Percentiles rank a stretch among this genome's conserved stretches.
Evolutionary conservation across 1,140 invertebrate genomes (phyloP).

Genomic region (Conus ventricosus): DNA sequence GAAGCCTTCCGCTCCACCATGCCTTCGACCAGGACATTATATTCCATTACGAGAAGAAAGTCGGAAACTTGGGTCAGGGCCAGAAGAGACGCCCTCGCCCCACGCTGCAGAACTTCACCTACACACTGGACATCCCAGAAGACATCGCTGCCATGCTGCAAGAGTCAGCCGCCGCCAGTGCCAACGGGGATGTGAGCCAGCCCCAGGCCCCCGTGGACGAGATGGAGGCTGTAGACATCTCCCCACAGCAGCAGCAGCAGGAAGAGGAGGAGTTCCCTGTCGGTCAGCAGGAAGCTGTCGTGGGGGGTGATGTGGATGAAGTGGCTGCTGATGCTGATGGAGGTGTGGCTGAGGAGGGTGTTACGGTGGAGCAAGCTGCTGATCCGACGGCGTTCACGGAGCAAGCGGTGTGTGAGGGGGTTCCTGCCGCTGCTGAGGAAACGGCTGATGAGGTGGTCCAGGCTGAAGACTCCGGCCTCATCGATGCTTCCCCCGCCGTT

Average conservation of each 20-base stretch:
- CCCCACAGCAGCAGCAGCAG: neutral
- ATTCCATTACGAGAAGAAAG: constrained; percentile 90
- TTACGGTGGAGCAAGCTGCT: no score
- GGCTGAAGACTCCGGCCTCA: neutral
- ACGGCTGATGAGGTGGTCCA: neutral
- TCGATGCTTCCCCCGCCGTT: neutral
- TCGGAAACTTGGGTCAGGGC: constrained; percentile 16
- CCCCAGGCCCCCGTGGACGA: neutral
- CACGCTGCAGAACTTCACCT: constrained; percentile 54
- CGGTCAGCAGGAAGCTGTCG: no score
- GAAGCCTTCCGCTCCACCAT: constrained; percentile 97
- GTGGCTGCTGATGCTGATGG: no score
- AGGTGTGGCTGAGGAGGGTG: no score
- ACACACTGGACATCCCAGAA: constrained; percentile 46
- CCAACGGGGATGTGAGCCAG: constrained; percentile 7
- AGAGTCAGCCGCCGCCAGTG: neutral
- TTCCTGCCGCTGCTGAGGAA: neutral
- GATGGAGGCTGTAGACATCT: neutral
- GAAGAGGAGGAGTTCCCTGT: no score
- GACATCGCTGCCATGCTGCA: constrained; percentile 25
- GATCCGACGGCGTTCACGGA: neutral
- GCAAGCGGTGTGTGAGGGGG: neutral
- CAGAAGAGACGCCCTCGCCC: constrained; percentile 32
- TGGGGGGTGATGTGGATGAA: no score
- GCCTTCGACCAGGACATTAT: constrained; percentile 98